These are phyloP conservation scores for Etia nguti DNA, from an alignment of 2,113 vertebrate species.

Conservation along the genomic window DNA sequence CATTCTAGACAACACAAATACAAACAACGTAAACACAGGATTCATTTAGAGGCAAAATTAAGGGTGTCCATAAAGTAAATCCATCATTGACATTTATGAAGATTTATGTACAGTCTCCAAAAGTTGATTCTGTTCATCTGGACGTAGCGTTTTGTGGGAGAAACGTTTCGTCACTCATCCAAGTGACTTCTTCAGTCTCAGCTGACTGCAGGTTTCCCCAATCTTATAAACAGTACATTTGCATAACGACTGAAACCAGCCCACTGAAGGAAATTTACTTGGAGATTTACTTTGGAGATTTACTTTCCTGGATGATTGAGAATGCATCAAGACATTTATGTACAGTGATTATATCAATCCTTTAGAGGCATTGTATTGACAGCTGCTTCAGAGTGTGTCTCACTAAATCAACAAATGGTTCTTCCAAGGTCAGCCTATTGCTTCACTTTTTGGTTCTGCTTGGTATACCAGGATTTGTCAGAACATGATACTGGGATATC, in stretches of 20 bases:
- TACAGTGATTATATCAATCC: background rate
- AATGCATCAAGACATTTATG: no score
- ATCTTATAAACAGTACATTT: no score
- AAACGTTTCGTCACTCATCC: no score
- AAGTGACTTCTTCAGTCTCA: no score
- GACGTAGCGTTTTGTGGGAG: no score
- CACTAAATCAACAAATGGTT: background rate
- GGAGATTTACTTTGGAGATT: no score
- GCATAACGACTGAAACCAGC: no score
- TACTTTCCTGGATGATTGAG: no score
- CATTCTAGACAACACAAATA: background rate
- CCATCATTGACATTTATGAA: background rate
- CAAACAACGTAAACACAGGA: background rate
- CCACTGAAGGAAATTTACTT: no score
- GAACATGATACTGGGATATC: constrained; percentile 36
- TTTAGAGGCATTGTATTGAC: background rate
- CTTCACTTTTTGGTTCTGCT: background rate
- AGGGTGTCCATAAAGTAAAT: background rate
- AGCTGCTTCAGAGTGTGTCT: background rate
- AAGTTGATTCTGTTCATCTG: no score
- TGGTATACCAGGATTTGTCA: constrained; percentile 33
- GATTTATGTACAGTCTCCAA: no score
- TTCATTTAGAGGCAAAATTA: background rate
- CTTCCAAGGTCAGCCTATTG: constrained; percentile 29
- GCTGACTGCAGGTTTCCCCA: no score